Base-by-base conservation (phyloP, 2,888 invertebrate species). In the Palloptera scutellata region DNA sequence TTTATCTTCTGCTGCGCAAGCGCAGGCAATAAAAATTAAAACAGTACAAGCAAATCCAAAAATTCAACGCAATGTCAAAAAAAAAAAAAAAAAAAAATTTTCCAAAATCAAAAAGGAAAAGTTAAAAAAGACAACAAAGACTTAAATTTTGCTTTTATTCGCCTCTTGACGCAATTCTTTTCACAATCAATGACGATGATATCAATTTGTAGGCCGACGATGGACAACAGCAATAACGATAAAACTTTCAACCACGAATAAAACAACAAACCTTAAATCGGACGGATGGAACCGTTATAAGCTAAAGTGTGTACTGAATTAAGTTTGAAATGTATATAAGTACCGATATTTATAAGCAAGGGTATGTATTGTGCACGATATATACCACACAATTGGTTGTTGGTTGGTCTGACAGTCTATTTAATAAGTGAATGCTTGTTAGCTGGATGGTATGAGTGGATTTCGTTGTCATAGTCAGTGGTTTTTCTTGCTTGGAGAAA, bases 291-390 rank as follows among this genome's bases (percentile, higher is more conserved):
- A 69, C 69, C 68, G 73, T 72, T 67, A 66, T 68, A 63, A 71
- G 65, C 69, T 68, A 73, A 70, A 66, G 71, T 73, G 66, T 71
- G 66, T 70, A 73, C 73, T 73, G 69, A 74, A 74, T 70, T 73
- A 71, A 71, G 66, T 68, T 72, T 54, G 12, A 70, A 73, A 66
- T 64, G 48, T 64, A 59, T 52, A 54, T 64, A 67, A 71, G 70
- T 59, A 66, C 67, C 53, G 51, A 66, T 74, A 74, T 74, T 72
- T 74, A 74, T 74, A 74, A 55, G 55, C 61, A 17, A 9, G 48
- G 13, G 48, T 48, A n/a, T 13, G 15, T 1, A 15, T 6, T 15
- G 48, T 15, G 48, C 11, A 5, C 48, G 48, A 15, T 15, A 15
- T 6, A 15, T 5, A 15, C 2, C 48, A 15, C 13, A 30, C 30